phyloP scores from a whole-genome alignment of 1,140 invertebrate genomes.

The Lycorma delicatula region DNA sequence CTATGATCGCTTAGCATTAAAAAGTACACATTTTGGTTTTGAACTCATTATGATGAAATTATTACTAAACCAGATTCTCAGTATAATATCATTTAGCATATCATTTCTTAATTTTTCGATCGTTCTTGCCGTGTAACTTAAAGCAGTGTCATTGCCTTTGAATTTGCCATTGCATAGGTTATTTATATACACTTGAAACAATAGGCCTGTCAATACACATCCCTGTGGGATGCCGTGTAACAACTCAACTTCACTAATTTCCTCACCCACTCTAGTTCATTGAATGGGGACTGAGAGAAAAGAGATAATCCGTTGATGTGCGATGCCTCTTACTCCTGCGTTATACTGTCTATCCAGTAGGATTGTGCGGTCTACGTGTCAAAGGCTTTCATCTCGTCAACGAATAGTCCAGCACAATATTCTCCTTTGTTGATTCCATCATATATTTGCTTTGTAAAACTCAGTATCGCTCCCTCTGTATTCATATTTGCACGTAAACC shows the following conservation, averaged over 20 bases:
- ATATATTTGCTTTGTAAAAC: not conserved
- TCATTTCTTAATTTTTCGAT: not conserved
- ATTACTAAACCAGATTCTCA: not conserved
- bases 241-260: not conserved
- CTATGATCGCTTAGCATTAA: not conserved
- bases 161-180: not conserved
- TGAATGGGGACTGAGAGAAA: constrained; percentile 18
- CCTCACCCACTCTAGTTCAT: not conserved
- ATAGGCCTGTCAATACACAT: not conserved
- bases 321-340: constrained; percentile 20
- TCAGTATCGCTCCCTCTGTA: not conserved
- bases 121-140: not conserved
- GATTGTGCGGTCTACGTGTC: constrained; percentile 16
- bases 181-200: not conserved
- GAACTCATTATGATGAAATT: not conserved
- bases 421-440: not conserved
- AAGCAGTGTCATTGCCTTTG: not conserved
- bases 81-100: not conserved
- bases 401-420: not conserved
- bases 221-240: not conserved
- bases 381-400: constrained; percentile 1
- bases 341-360: constrained; percentile 22
- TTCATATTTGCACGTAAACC: constrained; percentile 7
- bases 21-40: not conserved
- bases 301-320: constrained; percentile 18